Conservation (phyloP, 2,888 invertebrate species). For the Drosophila emarginata region DNA sequence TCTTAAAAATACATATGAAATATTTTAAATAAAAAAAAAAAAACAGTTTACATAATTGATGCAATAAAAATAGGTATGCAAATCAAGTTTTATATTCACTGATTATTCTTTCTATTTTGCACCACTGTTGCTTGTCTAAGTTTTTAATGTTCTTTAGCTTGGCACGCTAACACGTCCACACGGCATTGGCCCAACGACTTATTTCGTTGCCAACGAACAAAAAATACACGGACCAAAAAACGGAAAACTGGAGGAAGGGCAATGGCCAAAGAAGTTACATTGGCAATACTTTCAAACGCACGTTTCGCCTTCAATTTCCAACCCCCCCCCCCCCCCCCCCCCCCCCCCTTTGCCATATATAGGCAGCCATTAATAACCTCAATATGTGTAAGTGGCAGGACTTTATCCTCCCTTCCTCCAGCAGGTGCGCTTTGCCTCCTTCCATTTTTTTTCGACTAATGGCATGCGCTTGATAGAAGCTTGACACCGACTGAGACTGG, state of each 20-base stretch:
- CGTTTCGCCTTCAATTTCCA: slow-evolving; percentile 12
- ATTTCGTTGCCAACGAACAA: slow-evolving; percentile 18
- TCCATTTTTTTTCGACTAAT: slow-evolving; percentile 22
- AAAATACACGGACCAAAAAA: too few species aligned
- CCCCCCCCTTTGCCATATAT: slow-evolving; percentile 9
- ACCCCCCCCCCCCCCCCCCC: not conserved
- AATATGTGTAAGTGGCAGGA: slow-evolving; percentile 64
- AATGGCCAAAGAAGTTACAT: slow-evolving; percentile 24
- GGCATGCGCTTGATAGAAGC: slow-evolving; percentile 24
- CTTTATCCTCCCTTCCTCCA: slow-evolving; percentile 10
- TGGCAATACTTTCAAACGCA: slow-evolving; percentile 49
- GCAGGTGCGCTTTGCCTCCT: slow-evolving; percentile 2
- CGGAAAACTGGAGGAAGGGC: not conserved
- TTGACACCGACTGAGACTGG: slow-evolving; percentile 29
- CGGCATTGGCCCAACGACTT: slow-evolving; percentile 56
- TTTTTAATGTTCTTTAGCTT: slow-evolving; percentile 44
- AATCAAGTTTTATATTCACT: not conserved
- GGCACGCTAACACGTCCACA: slow-evolving; percentile 54
- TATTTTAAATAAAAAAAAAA: not conserved
- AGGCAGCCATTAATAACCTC: slow-evolving; percentile 67
- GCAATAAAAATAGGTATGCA: not conserved
- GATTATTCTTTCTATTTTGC: not conserved
- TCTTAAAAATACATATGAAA: slow-evolving; percentile 5
- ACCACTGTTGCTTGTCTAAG: slow-evolving; percentile 30
- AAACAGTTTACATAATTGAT: not conserved